phyloP scores from a whole-genome alignment of 2,888 invertebrate species.

The Caenorhabditis auriculariae region DNA sequence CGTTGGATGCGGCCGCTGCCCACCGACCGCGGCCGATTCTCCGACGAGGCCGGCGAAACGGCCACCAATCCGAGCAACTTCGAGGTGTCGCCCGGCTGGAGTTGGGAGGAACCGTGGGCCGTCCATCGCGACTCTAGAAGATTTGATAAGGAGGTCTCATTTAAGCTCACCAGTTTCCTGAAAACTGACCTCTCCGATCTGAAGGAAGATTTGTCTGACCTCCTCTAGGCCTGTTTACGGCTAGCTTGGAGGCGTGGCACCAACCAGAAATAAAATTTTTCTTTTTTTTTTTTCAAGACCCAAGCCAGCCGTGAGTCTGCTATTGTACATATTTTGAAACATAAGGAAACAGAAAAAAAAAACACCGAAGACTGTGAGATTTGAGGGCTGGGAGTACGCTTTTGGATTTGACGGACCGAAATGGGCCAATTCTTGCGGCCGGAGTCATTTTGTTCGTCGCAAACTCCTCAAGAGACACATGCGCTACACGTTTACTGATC shows the following conservation, averaged over 20 bases:
- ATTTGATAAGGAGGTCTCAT: slow-evolving; percentile 24
- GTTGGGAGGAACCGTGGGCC: slow-evolving; percentile 40
- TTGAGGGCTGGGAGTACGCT: slow-evolving; percentile 38
- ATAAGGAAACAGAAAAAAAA: background rate
- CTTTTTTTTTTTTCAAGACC: too few species aligned
- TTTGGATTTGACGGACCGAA: slow-evolving; percentile 11
- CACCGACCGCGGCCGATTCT: slow-evolving; percentile 27
- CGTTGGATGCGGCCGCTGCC: slow-evolving; percentile 25
- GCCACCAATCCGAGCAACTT: slow-evolving; percentile 3
- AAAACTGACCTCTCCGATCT: too few species aligned
- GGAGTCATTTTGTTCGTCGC: slow-evolving; percentile 21
- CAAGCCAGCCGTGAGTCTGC: too few species aligned
- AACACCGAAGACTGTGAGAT: background rate
- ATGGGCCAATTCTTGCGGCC: slow-evolving; percentile 19
- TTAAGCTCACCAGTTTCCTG: too few species aligned
- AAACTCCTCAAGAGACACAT: slow-evolving; percentile 26
- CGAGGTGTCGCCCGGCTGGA: slow-evolving; percentile 23
- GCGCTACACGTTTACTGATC: slow-evolving; percentile 29
- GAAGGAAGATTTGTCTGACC: too few species aligned
- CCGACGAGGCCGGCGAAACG: slow-evolving; percentile 14
- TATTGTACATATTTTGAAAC: too few species aligned
- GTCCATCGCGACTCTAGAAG: slow-evolving; percentile 14
- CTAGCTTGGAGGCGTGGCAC: too few species aligned
- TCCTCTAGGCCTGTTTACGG: background rate
- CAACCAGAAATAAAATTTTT: too few species aligned